A percentile compares a stretch with the other conserved stretches of the same genome.
These are phyloP conservation scores for Monodelphis domestica DNA, from an alignment of 2,797 vertebrate genomes.

Conservation along the genomic window DNA sequence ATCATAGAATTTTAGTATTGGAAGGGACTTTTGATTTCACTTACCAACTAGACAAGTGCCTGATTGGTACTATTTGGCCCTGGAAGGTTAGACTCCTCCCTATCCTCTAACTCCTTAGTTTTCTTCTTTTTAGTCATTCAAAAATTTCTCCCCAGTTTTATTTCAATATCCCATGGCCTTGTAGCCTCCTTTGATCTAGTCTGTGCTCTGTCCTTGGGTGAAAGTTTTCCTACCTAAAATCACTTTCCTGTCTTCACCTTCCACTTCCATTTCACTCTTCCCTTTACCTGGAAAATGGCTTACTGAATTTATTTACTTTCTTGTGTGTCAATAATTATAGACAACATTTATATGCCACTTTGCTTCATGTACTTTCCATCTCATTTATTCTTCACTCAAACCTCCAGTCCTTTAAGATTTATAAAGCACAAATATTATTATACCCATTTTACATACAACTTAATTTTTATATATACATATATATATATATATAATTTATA, in stretches of 20 bases:
- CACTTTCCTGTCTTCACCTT: not conserved
- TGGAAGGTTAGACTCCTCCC: not conserved
- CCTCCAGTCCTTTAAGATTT: not conserved
- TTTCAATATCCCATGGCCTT: not conserved
- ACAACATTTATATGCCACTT: not conserved
- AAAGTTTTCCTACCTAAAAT: not conserved
- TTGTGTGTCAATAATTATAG: not conserved
- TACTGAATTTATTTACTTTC: not conserved
- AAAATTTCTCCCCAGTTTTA: not conserved
- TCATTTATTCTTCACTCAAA: not conserved
- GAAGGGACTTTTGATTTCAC: not conserved
- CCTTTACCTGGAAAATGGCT: not conserved
- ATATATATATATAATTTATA: no score
- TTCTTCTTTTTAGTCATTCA: not conserved
- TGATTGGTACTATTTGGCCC: not conserved
- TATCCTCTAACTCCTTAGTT: not conserved
- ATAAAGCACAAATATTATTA: not conserved
- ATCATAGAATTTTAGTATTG: not conserved
- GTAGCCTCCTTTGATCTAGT: not conserved
- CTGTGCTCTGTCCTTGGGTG: not conserved
- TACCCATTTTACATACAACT: not conserved
- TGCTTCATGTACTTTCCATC: not conserved
- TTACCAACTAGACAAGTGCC: not conserved
- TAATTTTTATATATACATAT: no score
- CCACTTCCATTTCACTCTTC: not conserved